Conservation (phyloP, 2,113 vertebrate genomes). For the Acrocephalus kingi region DNA sequence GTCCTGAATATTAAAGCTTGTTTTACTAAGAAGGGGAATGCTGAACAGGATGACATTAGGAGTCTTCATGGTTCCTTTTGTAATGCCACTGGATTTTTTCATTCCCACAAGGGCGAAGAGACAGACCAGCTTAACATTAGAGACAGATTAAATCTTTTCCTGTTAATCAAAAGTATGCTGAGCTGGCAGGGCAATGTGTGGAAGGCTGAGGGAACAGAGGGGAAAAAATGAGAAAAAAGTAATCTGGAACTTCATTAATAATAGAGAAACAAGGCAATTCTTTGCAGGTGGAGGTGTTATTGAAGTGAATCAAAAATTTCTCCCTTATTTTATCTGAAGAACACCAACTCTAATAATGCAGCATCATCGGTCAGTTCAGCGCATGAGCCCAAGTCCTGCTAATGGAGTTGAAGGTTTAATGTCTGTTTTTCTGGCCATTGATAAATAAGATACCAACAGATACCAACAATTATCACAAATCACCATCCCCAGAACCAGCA, state of each 20-base stretch:
- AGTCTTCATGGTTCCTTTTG: constrained; percentile 9
- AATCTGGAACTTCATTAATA: background rate
- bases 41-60: constrained; percentile 43
- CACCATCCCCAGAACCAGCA: background rate
- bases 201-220: background rate
- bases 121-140: background rate
- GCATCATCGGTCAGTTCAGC: background rate
- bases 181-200: background rate
- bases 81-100: constrained; percentile 13
- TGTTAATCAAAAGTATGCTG: constrained; percentile 3
- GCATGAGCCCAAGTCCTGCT: background rate
- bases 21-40: constrained; percentile 42
- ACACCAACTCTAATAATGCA: background rate
- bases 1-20: constrained; percentile 21
- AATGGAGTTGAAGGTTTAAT: background rate
- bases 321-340: background rate
- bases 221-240: background rate
- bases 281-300: background rate
- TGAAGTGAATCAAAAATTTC: background rate
- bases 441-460: background rate
- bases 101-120: background rate
- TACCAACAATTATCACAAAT: background rate
- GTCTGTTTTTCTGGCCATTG: background rate
- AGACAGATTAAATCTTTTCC: background rate
- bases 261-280: background rate